Percentiles rank a stretch among this genome's conserved stretches.
Conservation (phyloP, 2,797 vertebrate genomes). For the Lerista edwardsae region DNA sequence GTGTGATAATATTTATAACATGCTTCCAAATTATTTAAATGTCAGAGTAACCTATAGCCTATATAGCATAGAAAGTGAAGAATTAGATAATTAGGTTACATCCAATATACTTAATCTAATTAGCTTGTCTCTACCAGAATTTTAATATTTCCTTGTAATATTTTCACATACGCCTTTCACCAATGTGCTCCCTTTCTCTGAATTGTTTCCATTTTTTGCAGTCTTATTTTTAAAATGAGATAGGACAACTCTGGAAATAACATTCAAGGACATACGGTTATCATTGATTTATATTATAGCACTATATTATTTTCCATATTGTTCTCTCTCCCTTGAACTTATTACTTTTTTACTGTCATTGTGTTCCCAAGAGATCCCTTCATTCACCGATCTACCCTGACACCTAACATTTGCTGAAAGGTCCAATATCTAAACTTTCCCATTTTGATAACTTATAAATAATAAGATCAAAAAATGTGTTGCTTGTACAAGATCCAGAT, state of each 20-base stretch:
- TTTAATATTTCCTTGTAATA: background rate
- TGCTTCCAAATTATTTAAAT: constrained; percentile 9
- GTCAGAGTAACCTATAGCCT: background rate
- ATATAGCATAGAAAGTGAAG: constrained; percentile 18
- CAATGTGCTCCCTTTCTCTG: background rate
- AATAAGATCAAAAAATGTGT: background rate
- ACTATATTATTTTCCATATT: constrained; percentile 30
- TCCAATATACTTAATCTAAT: constrained; percentile 1
- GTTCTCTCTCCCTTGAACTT: constrained; percentile 8
- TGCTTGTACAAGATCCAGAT: background rate
- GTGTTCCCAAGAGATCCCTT: constrained; percentile 6
- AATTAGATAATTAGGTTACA: background rate
- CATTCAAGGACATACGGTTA: background rate
- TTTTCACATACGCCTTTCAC: background rate
- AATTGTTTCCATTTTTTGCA: background rate
- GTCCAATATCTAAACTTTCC: background rate
- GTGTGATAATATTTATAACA: background rate
- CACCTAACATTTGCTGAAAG: background rate
- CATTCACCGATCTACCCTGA: background rate
- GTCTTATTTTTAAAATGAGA: background rate
- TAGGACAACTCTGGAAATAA: constrained; percentile 1
- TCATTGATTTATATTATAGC: constrained; percentile 19
- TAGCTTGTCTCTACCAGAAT: constrained; percentile 17
- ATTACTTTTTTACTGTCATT: constrained; percentile 23
- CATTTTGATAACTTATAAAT: no score